Evolutionary conservation across 2,888 invertebrate genomes (phyloP).

Genomic region (Dusona sp.): DNA sequence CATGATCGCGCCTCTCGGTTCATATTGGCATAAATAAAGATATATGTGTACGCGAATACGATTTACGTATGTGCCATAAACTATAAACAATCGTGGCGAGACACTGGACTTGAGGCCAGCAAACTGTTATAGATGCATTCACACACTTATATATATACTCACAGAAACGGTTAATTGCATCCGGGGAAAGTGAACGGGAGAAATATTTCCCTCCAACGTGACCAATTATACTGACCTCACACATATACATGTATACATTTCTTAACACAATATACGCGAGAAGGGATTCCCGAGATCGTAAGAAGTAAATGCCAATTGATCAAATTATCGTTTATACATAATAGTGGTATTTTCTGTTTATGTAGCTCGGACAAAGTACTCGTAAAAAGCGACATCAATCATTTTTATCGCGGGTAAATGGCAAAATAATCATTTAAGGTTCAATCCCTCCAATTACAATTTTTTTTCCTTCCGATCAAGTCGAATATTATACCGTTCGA

Average conservation of each 20-base stretch:
- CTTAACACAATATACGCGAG: neutral
- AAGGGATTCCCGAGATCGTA: constrained; percentile 41
- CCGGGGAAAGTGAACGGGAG: constrained; percentile 65
- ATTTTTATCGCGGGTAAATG: neutral
- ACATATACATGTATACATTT: constrained; percentile 16
- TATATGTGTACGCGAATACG: constrained; percentile 27
- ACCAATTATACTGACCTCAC: constrained; percentile 64
- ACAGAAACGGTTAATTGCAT: constrained; percentile 63
- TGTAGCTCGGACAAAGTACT: neutral
- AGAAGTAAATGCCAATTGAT: constrained; percentile 55
- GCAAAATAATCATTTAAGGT: neutral
- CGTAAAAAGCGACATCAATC: neutral
- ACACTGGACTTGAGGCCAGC: constrained; percentile 16
- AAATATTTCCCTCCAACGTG: constrained; percentile 61
- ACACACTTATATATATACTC: neutral
- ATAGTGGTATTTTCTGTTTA: neutral
- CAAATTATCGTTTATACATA: constrained; percentile 29
- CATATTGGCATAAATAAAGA: constrained; percentile 43
- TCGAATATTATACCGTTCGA: neutral
- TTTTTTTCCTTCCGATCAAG: neutral
- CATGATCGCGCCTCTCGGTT: constrained; percentile 31
- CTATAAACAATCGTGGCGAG: constrained; percentile 58
- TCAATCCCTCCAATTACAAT: neutral
- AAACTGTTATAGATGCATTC: constrained; percentile 15
- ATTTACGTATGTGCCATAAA: constrained; percentile 54